Percentiles rank a stretch among this genome's conserved stretches.
These are phyloP conservation scores for Nomada flava DNA, from an alignment of 2,888 invertebrate species.

Conservation along the genomic window DNA sequence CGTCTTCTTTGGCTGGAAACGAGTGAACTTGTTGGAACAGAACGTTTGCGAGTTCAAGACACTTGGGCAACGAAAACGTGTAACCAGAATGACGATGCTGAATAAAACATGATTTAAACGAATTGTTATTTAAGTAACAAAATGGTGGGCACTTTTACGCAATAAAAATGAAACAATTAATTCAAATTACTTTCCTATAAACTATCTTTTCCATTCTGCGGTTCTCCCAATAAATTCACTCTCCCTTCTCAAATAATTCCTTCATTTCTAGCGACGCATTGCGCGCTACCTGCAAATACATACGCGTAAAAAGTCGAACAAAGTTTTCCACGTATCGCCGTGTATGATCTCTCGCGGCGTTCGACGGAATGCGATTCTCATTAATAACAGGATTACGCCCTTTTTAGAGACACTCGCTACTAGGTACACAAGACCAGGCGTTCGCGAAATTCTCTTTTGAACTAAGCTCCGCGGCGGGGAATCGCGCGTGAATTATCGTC, in stretches of 20 bases:
- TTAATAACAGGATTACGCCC: constrained; percentile 70
- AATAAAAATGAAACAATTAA: too few relatives aligned
- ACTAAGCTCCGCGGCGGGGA: constrained; percentile 64
- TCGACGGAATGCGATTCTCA: constrained; percentile 58
- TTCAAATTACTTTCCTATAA: neutral
- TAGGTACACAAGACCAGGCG: constrained; percentile 42
- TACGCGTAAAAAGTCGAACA: neutral
- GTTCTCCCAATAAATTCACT: neutral
- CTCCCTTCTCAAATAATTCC: neutral
- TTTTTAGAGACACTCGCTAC: constrained; percentile 40
- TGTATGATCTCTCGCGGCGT: constrained; percentile 40
- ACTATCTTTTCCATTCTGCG: neutral
- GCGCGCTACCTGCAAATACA: neutral
- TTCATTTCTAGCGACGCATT: neutral
- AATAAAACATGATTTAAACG: too few relatives aligned
- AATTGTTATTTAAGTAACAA: too few relatives aligned
- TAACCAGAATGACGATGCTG: too few relatives aligned
- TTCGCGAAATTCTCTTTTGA: constrained; percentile 32
- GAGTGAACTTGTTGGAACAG: neutral
- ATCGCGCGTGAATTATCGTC: constrained; percentile 65
- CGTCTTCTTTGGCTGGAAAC: neutral
- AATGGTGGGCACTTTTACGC: too few relatives aligned
- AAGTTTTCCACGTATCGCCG: constrained; percentile 14
- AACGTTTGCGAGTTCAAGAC: neutral
- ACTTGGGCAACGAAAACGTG: too few relatives aligned